Conservation (phyloP, 2,113 vertebrate genomes). For the Athene noctua region DNA sequence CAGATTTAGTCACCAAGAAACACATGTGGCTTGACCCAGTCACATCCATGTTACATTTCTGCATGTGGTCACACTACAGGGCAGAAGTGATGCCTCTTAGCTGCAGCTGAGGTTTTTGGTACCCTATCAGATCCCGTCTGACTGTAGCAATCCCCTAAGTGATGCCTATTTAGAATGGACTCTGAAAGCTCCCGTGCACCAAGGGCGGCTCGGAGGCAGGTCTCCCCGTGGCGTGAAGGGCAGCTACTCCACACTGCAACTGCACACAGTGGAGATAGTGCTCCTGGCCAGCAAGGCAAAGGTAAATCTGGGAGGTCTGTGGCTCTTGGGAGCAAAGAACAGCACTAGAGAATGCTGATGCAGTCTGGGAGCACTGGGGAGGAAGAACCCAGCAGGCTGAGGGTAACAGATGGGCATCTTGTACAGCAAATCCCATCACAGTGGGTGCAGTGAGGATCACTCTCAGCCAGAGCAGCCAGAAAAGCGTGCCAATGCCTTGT, state of each 20-base stretch:
- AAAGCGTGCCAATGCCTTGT: neutral
- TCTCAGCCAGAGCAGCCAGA: neutral
- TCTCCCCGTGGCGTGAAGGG: rapidly evolving
- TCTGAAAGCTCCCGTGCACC: rapidly evolving
- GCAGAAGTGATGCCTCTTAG: neutral
- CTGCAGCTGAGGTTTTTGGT: neutral
- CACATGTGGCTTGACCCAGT: rapidly evolving
- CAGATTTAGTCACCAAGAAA: neutral
- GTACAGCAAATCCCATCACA: neutral
- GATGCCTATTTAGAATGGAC: neutral
- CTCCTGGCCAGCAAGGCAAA: neutral
- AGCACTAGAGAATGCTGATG: neutral
- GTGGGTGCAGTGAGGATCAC: neutral
- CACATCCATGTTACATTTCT: neutral
- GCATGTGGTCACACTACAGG: rapidly evolving
- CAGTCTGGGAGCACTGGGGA: neutral
- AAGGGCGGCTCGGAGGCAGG: neutral
- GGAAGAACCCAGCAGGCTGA: neutral
- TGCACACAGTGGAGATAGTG: rapidly evolving
- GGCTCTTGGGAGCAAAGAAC: neutral
- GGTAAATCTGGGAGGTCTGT: neutral
- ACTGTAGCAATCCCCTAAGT: neutral
- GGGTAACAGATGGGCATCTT: neutral
- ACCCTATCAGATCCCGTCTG: neutral
- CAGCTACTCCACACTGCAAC: neutral